phyloP scores from a whole-genome alignment of 2,797 vertebrate species.

The Danio albolineatus region DNA sequence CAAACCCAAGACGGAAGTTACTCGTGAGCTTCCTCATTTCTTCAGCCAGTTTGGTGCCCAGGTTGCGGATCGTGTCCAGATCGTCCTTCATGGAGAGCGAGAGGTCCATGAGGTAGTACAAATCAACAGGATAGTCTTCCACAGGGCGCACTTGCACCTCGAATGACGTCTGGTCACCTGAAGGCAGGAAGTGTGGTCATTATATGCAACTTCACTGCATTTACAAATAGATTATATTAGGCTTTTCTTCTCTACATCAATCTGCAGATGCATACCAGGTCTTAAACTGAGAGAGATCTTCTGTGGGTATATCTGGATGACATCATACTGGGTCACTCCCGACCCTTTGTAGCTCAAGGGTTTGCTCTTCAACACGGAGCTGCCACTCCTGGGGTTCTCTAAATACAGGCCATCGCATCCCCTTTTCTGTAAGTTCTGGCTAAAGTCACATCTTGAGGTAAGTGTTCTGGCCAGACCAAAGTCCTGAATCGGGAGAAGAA shows the following conservation, averaged over 20 bases:
- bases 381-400: slow-evolving; percentile 85
- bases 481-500: slow-evolving; percentile 73
- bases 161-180: slow-evolving; percentile 86
- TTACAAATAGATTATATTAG: neutral
- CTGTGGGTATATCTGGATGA: slow-evolving; percentile 92
- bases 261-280: slow-evolving; percentile 81
- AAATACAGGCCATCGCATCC: slow-evolving; percentile 81
- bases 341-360: slow-evolving; percentile 90
- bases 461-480: slow-evolving; percentile 83
- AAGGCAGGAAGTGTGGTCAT: neutral
- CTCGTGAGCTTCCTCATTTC: slow-evolving; percentile 98
- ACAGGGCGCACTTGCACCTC: slow-evolving; percentile 93
- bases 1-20: slow-evolving; percentile 96
- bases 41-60: slow-evolving; percentile 92
- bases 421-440: slow-evolving; percentile 81
- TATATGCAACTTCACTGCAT: neutral
- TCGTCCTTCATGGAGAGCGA: slow-evolving; percentile 99
- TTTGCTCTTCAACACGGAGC: slow-evolving; percentile 72
- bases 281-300: slow-evolving; percentile 86
- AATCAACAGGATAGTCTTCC: slow-evolving; percentile 96
- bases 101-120: slow-evolving; percentile 99
- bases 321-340: slow-evolving; percentile 74
- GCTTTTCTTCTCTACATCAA: neutral
- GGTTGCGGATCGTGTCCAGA: slow-evolving; percentile 90
- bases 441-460: slow-evolving; percentile 88